phyloP scores from a whole-genome alignment of 2,113 vertebrate species.

The Syrmaticus mikado region DNA sequence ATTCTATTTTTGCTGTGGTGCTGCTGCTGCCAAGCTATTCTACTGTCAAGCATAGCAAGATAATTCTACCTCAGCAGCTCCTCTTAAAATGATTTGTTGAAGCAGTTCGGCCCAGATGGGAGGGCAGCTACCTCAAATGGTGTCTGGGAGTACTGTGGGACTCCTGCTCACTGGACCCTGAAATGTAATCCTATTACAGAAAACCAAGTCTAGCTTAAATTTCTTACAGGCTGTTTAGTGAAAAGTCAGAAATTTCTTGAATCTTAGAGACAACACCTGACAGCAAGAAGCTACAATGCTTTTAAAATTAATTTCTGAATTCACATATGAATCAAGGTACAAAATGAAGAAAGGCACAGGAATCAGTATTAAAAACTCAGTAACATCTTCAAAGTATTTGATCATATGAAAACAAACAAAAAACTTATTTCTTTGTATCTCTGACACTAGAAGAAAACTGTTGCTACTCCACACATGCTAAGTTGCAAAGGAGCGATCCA shows the following conservation, averaged over 20 bases:
- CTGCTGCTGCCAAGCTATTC: neutral
- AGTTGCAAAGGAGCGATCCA: neutral
- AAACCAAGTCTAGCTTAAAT: neutral
- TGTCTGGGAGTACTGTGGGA: neutral
- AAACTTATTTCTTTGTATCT: neutral
- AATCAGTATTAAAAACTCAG: neutral
- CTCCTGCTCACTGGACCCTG: neutral
- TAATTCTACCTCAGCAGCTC: neutral
- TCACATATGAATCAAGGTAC: fast-evolving
- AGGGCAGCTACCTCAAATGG: neutral
- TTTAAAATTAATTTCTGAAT: neutral
- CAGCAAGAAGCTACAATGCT: neutral
- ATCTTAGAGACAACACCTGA: neutral
- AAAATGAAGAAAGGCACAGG: neutral
- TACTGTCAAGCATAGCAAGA: neutral
- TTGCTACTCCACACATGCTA: neutral
- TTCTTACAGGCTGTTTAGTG: neutral
- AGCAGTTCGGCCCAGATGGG: neutral
- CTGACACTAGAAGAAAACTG: neutral
- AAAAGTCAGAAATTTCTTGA: neutral
- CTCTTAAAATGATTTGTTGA: neutral
- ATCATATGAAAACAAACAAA: neutral
- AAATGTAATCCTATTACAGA: neutral
- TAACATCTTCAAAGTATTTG: neutral
- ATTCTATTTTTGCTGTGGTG: neutral